Evolutionary conservation across 2,113 vertebrate species (phyloP).

Genomic region (Channa argus): DNA sequence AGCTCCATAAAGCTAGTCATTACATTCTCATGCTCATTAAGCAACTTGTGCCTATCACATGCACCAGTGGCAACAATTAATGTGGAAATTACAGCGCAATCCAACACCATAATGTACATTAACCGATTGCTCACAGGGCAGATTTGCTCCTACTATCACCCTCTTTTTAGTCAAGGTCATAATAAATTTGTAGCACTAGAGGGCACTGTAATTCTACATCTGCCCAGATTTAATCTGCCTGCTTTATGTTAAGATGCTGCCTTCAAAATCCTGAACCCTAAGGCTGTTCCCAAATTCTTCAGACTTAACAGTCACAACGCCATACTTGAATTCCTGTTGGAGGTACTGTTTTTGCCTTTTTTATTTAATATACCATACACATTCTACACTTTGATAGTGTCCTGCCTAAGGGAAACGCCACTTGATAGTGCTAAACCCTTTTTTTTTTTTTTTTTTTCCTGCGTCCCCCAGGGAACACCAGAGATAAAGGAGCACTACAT

Average conservation of each 20-base stretch:
- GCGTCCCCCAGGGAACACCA: constrained; percentile 90
- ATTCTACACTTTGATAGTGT: constrained; percentile 59
- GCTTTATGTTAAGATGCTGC: constrained; percentile 91
- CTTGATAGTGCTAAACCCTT: constrained; percentile 58
- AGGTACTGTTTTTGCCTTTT: constrained; percentile 84
- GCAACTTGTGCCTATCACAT: constrained; percentile 77
- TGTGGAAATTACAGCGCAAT: constrained; percentile 79
- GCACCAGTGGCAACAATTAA: constrained; percentile 79
- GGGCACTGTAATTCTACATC: constrained; percentile 75
- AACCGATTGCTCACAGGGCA: constrained; percentile 73
- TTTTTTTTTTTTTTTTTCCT: constrained; percentile 25
- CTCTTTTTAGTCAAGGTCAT: constrained; percentile 62
- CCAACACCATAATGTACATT: constrained; percentile 73
- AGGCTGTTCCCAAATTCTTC: constrained; percentile 94
- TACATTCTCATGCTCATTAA: constrained; percentile 78
- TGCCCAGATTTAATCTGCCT: constrained; percentile 50
- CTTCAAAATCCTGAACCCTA: constrained; percentile 98
- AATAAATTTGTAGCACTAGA: constrained; percentile 71
- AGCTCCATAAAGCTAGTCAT: constrained; percentile 76
- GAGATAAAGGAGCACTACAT: constrained; percentile 99
- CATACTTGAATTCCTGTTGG: constrained; percentile 96
- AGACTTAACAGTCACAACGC: constrained; percentile 97
- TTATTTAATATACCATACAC: constrained; percentile 41
- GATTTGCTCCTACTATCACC: constrained; percentile 48
- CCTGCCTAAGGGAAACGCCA: constrained; percentile 52